These are phyloP conservation scores for Trichonephila clavipes DNA, from an alignment of 1,140 invertebrate genomes.

Conservation along the genomic window DNA sequence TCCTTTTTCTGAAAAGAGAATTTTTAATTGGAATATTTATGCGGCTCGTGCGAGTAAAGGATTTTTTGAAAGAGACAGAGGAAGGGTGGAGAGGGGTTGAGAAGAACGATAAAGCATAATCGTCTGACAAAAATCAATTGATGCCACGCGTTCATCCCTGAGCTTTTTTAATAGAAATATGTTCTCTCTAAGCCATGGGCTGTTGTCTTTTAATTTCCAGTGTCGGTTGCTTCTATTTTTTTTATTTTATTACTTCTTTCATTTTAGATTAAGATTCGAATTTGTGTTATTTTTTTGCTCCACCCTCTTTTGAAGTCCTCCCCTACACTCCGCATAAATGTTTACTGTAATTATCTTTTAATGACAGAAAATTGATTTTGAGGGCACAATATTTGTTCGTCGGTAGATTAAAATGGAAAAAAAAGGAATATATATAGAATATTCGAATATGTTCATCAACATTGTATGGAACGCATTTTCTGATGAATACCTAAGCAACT, in stretches of 20 bases:
- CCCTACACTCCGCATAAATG: conserved; percentile 31
- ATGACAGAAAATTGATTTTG: conserved; percentile 74
- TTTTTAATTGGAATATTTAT: conserved; percentile 76
- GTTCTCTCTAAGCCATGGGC: conserved; percentile 35
- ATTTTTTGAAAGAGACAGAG: conserved; percentile 63
- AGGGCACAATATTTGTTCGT: conserved; percentile 53
- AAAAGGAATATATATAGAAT: conserved; percentile 4
- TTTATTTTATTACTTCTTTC: conserved; percentile 21
- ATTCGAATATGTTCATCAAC: conserved; percentile 3
- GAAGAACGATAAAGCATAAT: conserved; percentile 73
- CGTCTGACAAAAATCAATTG: conserved; percentile 71
- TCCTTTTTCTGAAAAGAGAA: conserved; percentile 50
- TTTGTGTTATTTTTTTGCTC: conserved; percentile 58
- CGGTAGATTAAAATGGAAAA: background rate
- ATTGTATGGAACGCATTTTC: background rate
- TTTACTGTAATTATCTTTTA: conserved; percentile 75
- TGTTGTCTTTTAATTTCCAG: conserved; percentile 75
- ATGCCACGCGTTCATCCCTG: conserved; percentile 54
- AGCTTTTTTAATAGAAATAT: conserved; percentile 73
- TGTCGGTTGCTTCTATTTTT: conserved; percentile 40
- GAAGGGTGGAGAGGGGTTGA: conserved; percentile 42
- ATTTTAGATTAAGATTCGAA: conserved; percentile 63
- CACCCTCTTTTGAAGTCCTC: background rate
- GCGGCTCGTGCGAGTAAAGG: conserved; percentile 58
- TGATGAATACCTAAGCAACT: background rate